Conservation (phyloP, 1,140 invertebrate species). For the Drosophila funebris region DNA sequence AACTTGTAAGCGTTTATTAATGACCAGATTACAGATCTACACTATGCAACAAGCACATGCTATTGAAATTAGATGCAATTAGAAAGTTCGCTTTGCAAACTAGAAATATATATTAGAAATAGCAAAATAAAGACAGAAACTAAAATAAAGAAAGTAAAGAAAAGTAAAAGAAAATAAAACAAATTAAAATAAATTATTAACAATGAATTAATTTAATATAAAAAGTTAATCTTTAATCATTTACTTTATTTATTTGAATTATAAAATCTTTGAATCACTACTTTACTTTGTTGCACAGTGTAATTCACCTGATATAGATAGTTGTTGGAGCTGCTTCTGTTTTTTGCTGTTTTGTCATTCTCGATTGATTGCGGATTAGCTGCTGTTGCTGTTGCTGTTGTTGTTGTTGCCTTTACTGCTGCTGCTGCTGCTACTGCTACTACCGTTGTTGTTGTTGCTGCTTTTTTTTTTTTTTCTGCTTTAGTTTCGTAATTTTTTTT, state of each 20-base stretch:
- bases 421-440: not conserved
- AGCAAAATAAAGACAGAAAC: no score
- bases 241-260: not conserved
- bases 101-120: no score
- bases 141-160: no score
- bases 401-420: not conserved
- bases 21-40: slow-evolving; percentile 20
- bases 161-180: no score
- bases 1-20: slow-evolving; percentile 4
- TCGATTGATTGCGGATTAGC: slow-evolving; percentile 74
- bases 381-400: slow-evolving; percentile 5
- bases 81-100: not conserved
- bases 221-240: no score
- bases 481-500: slow-evolving; percentile 31
- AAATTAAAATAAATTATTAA: no score
- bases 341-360: slow-evolving; percentile 54
- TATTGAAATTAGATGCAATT: no score
- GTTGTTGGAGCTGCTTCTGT: slow-evolving; percentile 23
- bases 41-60: not conserved
- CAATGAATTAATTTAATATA: no score
- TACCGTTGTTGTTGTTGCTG: not conserved
- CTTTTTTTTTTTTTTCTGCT: slow-evolving; percentile 8
- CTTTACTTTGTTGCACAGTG: slow-evolving; percentile 28
- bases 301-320: slow-evolving; percentile 65
- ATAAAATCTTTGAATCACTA: not conserved